phyloP scores from a whole-genome alignment of 2,888 invertebrate species.

The Eudasyphora cyanicolor region DNA sequence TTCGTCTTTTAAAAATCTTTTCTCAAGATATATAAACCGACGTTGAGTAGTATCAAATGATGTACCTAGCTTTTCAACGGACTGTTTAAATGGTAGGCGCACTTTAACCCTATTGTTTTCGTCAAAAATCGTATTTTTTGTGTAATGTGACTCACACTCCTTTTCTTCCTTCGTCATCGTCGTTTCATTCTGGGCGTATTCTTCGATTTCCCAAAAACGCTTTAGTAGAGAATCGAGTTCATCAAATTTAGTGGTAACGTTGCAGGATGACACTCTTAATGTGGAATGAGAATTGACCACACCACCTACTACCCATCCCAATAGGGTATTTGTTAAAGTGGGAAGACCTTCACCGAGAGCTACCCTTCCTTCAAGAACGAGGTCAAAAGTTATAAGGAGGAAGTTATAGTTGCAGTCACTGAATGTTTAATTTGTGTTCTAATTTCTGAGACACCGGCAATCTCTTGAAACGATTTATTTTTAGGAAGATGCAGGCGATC shows the following conservation, averaged over 20 bases:
- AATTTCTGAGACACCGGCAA: conserved; percentile 28
- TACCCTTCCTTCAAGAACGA: too few relatives aligned
- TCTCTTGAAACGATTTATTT: conserved; percentile 1
- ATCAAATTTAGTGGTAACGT: conserved; percentile 9
- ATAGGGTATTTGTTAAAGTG: too few relatives aligned
- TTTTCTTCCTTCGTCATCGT: too few relatives aligned
- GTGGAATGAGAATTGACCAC: neutral
- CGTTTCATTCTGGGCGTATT: neutral
- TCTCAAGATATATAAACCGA: conserved; percentile 26
- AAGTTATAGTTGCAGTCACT: neutral
- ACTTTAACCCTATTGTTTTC: conserved; percentile 28
- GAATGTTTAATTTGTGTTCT: conserved; percentile 7
- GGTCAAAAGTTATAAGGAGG: neutral
- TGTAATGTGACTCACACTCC: conserved; percentile 18
- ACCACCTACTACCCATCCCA: conserved; percentile 13
- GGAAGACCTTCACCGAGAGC: neutral
- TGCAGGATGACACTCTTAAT: neutral
- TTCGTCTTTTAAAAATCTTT: conserved; percentile 18
- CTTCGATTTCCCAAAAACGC: conserved; percentile 31
- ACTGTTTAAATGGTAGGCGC: conserved; percentile 33
- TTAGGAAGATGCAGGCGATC: neutral
- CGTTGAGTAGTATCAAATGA: conserved; percentile 39
- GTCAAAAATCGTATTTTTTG: conserved; percentile 29
- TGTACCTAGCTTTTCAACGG: conserved; percentile 12
- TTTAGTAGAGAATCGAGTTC: conserved; percentile 9